These are phyloP conservation scores for Botia almorhae DNA, from an alignment of 2,797 vertebrate species.

Conservation along the genomic window DNA sequence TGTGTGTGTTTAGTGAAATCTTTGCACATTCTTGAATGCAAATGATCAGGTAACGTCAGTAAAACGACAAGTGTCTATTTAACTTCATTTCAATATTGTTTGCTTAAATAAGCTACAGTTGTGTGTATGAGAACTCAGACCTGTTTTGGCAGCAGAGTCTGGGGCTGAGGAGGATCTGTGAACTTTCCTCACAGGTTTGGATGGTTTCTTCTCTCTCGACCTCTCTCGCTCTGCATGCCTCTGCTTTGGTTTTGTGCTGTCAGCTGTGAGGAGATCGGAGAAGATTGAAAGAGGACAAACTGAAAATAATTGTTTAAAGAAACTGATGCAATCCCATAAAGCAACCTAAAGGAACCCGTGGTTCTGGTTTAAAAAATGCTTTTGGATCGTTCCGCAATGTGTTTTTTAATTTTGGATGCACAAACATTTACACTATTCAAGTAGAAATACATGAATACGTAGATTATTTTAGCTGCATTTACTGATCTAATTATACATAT, in stretches of 20 bases:
- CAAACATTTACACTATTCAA: too few species aligned
- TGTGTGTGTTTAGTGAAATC: not conserved
- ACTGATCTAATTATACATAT: too few species aligned
- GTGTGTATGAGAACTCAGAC: constrained; percentile 68
- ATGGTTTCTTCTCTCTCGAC: constrained; percentile 70
- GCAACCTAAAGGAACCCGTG: not conserved
- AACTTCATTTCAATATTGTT: constrained; percentile 11
- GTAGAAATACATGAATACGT: too few species aligned
- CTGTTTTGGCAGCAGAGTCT: constrained; percentile 84
- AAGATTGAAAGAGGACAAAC: not conserved
- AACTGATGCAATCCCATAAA: constrained; percentile 20
- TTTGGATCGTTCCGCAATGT: too few species aligned
- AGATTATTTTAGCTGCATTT: too few species aligned
- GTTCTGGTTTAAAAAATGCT: too few species aligned
- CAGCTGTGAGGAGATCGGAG: constrained; percentile 4
- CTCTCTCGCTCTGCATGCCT: constrained; percentile 55
- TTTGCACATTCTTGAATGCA: constrained; percentile 6
- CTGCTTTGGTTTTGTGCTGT: constrained; percentile 40
- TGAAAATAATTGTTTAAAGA: not conserved
- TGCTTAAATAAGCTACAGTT: constrained; percentile 5
- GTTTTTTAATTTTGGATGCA: too few species aligned
- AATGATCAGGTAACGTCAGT: not conserved
- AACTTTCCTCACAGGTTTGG: constrained; percentile 86
- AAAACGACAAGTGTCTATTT: constrained; percentile 1
- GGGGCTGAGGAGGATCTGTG: constrained; percentile 79